Evolutionary conservation across 2,888 invertebrate genomes (phyloP).

Genomic region (Lasioglossum vierecki): DNA sequence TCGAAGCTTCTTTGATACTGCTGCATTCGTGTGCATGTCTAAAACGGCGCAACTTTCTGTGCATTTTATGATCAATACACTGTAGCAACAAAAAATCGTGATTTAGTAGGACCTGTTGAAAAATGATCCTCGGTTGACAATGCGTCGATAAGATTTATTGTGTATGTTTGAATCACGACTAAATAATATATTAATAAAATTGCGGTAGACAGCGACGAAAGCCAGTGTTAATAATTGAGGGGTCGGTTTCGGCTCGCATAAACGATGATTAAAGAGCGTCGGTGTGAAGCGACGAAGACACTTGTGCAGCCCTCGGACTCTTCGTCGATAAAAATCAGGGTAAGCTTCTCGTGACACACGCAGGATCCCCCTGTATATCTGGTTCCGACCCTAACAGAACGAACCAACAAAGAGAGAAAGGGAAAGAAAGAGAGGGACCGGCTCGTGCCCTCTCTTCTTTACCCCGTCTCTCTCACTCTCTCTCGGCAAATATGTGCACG

Average conservation of each 20-base stretch:
- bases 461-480: neutral
- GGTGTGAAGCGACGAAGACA: slow-evolving; percentile 20
- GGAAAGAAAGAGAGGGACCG: neutral
- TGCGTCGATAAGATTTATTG: neutral
- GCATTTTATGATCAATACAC: neutral
- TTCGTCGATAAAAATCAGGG: slow-evolving; percentile 54
- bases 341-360: slow-evolving; percentile 31
- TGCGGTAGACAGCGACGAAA: neutral
- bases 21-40: neutral
- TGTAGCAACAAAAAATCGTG: neutral
- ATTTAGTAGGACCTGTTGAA: neutral
- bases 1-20: neutral
- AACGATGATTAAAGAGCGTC: slow-evolving; percentile 9
- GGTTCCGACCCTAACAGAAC: slow-evolving; percentile 4
- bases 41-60: neutral
- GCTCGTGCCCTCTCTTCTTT: slow-evolving; percentile 24
- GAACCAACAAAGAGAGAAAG: neutral
- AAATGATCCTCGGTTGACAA: no score
- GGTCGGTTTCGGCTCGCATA: slow-evolving; percentile 1
- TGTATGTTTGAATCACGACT: neutral
- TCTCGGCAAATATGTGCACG: slow-evolving; percentile 51
- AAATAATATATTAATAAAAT: neutral
- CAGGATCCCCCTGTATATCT: slow-evolving; percentile 35
- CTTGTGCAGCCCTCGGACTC: slow-evolving; percentile 38
- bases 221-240: neutral